phyloP scores from a whole-genome alignment of 2,888 invertebrate species.

The Cephus pulcher region DNA sequence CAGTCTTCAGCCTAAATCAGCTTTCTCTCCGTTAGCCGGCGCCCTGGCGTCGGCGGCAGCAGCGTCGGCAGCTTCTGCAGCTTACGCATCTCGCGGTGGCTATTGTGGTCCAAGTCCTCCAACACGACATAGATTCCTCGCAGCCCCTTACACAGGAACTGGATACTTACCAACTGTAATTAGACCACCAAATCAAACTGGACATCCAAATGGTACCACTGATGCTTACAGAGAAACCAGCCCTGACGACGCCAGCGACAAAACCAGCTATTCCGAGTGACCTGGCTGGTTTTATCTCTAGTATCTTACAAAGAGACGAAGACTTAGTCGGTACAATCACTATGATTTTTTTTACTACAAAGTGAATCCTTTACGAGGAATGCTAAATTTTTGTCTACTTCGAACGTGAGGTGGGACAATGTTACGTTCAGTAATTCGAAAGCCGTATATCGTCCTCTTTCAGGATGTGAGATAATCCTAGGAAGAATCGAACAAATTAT shows the following conservation, averaged over 20 bases:
- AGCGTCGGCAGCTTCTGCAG: conserved; percentile 55
- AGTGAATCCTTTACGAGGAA: neutral
- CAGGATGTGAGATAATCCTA: neutral
- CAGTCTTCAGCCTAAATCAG: conserved; percentile 75
- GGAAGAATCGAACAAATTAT: neutral
- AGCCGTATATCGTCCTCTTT: neutral
- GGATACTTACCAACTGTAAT: conserved; percentile 86
- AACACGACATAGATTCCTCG: conserved; percentile 80
- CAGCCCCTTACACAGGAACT: conserved; percentile 86
- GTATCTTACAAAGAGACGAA: neutral
- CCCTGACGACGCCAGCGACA: conserved; percentile 62
- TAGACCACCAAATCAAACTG: conserved; percentile 63
- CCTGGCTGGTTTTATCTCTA: conserved; percentile 29
- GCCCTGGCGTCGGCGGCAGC: conserved; percentile 56
- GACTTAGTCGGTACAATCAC: neutral
- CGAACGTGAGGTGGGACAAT: neutral
- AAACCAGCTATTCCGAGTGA: conserved; percentile 65
- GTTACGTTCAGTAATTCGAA: neutral
- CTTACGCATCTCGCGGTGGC: conserved; percentile 50
- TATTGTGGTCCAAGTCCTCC: conserved; percentile 70
- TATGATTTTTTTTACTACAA: neutral
- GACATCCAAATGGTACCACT: conserved; percentile 54
- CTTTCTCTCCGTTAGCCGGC: conserved; percentile 81
- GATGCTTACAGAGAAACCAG: conserved; percentile 59
- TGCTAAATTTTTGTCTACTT: neutral